A percentile compares a stretch with the other conserved stretches of the same genome.
Conservation (phyloP, 1,140 invertebrate genomes). For the Drosophila persimilis region DNA sequence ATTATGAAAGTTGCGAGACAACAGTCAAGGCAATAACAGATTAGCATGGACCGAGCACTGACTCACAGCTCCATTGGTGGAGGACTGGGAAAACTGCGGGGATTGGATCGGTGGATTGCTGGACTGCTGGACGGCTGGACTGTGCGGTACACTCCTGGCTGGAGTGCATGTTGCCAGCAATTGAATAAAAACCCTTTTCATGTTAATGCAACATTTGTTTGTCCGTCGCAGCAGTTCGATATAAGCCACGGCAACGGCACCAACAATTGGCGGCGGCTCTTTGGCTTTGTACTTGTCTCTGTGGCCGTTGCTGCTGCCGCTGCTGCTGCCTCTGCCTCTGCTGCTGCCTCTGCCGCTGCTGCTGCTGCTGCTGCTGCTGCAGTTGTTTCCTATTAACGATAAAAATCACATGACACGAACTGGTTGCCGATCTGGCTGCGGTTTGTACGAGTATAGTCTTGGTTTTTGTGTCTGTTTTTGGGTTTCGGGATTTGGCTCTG, state of each 20-base stretch:
- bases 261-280: slow-evolving; percentile 68
- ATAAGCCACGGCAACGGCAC: slow-evolving; percentile 29
- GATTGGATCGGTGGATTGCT: background rate
- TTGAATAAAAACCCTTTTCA: slow-evolving; percentile 79
- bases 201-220: slow-evolving; percentile 76
- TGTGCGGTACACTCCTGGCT: slow-evolving; percentile 7
- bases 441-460: slow-evolving; percentile 30
- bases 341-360: slow-evolving; percentile 15
- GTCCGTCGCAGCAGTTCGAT: slow-evolving; percentile 38
- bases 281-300: slow-evolving; percentile 67
- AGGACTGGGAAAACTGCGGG: too few species aligned
- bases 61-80: slow-evolving; percentile 25
- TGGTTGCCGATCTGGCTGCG: slow-evolving; percentile 76
- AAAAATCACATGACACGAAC: slow-evolving; percentile 81
- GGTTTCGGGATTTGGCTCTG: slow-evolving; percentile 8
- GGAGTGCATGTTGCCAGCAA: slow-evolving; percentile 65
- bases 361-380: slow-evolving; percentile 50
- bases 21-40: slow-evolving; percentile 38
- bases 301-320: slow-evolving; percentile 59
- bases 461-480: slow-evolving; percentile 20
- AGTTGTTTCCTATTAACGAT: slow-evolving; percentile 81
- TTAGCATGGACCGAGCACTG: slow-evolving; percentile 30
- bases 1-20: slow-evolving; percentile 71
- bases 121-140: too few species aligned
- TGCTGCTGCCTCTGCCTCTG: slow-evolving; percentile 37